Evolutionary conservation across 2,888 invertebrate genomes (phyloP).

Genomic region (Amphimallon solstitiale): DNA sequence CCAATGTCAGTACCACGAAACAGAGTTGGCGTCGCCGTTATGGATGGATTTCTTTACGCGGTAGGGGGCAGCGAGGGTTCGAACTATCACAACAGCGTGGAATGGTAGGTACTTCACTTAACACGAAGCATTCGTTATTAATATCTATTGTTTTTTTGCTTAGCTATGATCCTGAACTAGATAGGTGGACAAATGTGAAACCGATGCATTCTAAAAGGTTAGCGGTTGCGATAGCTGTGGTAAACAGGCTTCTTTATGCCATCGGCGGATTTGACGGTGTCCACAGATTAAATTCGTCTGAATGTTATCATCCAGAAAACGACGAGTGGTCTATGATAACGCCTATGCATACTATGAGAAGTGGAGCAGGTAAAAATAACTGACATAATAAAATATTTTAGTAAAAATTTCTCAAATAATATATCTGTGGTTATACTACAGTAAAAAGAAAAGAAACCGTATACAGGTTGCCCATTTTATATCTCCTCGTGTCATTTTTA

Average conservation of each 20-base stretch:
- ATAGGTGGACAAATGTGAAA: conserved; percentile 81
- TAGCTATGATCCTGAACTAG: conserved; percentile 88
- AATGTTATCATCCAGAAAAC: conserved; percentile 94
- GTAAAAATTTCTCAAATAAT: too few relatives aligned
- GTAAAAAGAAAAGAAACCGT: too few relatives aligned
- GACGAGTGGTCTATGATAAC: conserved; percentile 87
- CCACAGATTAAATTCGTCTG: conserved; percentile 79
- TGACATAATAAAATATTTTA: too few relatives aligned
- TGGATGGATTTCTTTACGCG: conserved; percentile 91
- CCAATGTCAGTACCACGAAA: conserved; percentile 90
- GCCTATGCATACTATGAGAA: conserved; percentile 80
- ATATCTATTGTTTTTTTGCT: too few relatives aligned
- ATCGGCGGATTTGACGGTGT: conserved; percentile 91
- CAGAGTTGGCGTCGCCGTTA: conserved; percentile 92
- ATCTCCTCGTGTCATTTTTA: too few relatives aligned
- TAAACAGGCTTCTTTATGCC: conserved; percentile 70
- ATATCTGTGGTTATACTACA: too few relatives aligned
- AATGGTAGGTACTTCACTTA: conserved; percentile 78
- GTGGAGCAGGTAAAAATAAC: conserved; percentile 83
- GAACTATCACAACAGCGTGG: conserved; percentile 88
- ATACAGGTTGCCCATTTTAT: too few relatives aligned
- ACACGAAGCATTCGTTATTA: conserved; percentile 42
- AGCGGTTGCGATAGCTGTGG: conserved; percentile 71
- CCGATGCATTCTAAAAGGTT: conserved; percentile 81
- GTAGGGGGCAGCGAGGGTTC: conserved; percentile 91